Base-by-base conservation (phyloP, 2,888 invertebrate species). In the Poecilus cupreus region DNA sequence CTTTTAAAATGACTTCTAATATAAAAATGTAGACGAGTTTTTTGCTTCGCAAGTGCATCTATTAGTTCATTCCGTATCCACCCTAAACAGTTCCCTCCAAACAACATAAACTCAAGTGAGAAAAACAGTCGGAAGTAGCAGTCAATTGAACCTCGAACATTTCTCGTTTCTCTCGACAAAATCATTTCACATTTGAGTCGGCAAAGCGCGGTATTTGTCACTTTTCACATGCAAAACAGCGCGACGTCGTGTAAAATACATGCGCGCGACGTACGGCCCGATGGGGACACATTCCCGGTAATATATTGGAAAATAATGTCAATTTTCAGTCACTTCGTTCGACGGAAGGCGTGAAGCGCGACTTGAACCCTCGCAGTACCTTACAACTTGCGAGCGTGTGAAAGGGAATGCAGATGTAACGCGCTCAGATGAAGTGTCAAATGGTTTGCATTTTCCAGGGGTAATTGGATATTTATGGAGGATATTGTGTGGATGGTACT, bases 251-350 rank as follows among this genome's bases (percentile, higher is more conserved):
- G 60, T 75, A 46, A 82, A 82, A 82, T 76, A 75, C 82, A 80
- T 80, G 81, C 77, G 81, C 77, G 43, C 78, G 60, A 82, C 43
- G 70, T 82, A 82, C 82, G 78, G 80, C 86, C 85, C 87, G 87
- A 86, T 84, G 83, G 88, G 88, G 88, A 85, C 85, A 87, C 86
- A 87, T 88, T 88, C 85, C 83, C 82, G 84, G 87, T 88, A 87
- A 88, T 88, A 88, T 88, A 88, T 88, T 85, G 87, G 86, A 85
- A 86, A 88, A 88, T 88, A 88, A 88, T 88, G 88, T 88, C 88
- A 88, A 88, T 88, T 87, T 86, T 83, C 84, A 84, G 85, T 85
- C 85, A 83, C 83, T 51, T 72, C 72, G 72, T 51, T 72, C 72
- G 72, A 72, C 72, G 72, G 13, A n/a, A 43, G 72, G n/a, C 1